These are phyloP conservation scores for Pogonomyrmex californicus DNA, from an alignment of 1,140 invertebrate species.

Conservation along the genomic window DNA sequence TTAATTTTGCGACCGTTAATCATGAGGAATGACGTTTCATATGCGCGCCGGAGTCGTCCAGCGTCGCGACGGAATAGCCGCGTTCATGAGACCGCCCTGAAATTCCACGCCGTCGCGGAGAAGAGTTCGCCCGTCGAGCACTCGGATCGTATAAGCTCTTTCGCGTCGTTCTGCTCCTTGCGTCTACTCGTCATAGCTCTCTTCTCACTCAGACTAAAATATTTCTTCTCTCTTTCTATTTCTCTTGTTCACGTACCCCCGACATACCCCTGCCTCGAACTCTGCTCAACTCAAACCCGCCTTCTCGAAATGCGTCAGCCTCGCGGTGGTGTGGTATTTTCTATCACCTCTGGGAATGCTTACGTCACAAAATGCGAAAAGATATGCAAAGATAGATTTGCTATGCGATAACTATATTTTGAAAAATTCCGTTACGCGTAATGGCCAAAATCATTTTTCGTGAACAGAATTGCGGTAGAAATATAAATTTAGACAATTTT, in stretches of 20 bases:
- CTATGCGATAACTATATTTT: not conserved
- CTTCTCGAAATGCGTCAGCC: not conserved
- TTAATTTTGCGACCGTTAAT: slow-evolving; percentile 74
- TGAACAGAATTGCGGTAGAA: not conserved
- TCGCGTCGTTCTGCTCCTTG: slow-evolving; percentile 8
- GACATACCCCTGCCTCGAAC: not conserved
- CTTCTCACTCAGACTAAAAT: slow-evolving; percentile 50
- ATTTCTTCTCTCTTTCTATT: slow-evolving; percentile 25
- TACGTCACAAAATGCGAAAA: slow-evolving; percentile 21
- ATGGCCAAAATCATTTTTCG: not conserved
- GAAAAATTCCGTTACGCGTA: slow-evolving; percentile 9
- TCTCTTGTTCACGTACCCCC: slow-evolving; percentile 3
- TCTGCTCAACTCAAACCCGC: not conserved
- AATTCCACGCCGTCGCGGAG: slow-evolving; percentile 34
- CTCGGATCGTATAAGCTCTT: slow-evolving; percentile 41
- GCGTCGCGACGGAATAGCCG: slow-evolving; percentile 39
- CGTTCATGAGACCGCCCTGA: slow-evolving; percentile 45
- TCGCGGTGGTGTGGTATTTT: slow-evolving; percentile 8
- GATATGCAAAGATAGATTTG: slow-evolving; percentile 36
- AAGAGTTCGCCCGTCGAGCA: slow-evolving; percentile 18
- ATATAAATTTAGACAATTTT: slow-evolving; percentile 3
- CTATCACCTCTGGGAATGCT: not conserved
- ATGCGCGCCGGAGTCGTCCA: slow-evolving; percentile 67
- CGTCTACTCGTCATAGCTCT: slow-evolving; percentile 43
- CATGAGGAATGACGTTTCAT: slow-evolving; percentile 66